Percentiles rank a stretch among this genome's conserved stretches.
Conservation (phyloP, 2,113 vertebrate species). For the Eonycteris spelaea region DNA sequence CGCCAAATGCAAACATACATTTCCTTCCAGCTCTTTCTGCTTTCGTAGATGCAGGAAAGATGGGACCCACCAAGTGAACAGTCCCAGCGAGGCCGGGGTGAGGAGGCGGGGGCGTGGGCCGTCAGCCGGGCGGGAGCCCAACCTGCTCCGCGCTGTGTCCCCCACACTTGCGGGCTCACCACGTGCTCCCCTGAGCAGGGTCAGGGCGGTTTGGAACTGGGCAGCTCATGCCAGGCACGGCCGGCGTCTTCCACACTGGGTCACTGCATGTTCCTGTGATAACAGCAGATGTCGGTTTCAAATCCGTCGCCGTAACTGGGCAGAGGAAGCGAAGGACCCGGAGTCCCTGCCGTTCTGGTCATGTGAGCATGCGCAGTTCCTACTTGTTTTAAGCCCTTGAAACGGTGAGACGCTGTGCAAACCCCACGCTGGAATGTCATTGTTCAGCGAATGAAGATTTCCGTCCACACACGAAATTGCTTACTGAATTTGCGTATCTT, state of each 20-base stretch:
- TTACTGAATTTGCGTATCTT: not conserved
- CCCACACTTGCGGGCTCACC: rapidly evolving
- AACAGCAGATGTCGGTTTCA: not conserved
- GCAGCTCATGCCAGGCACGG: too few relatives aligned
- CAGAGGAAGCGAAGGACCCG: not conserved
- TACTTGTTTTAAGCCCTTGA: not conserved
- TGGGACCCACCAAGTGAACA: not conserved
- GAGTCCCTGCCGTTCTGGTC: not conserved
- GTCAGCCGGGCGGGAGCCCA: not conserved
- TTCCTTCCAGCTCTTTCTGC: not conserved
- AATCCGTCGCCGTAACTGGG: not conserved
- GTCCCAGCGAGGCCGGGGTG: not conserved
- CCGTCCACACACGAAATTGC: not conserved
- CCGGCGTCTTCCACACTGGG: rapidly evolving
- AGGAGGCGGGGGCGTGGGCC: rapidly evolving
- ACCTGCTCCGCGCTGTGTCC: not conserved
- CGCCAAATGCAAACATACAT: not conserved
- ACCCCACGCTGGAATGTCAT: rapidly evolving
- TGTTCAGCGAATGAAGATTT: not conserved
- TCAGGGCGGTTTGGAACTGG: rapidly evolving
- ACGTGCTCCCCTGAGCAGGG: rapidly evolving
- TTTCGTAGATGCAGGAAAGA: not conserved
- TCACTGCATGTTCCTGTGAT: rapidly evolving
- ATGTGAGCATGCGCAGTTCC: not conserved
- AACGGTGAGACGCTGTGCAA: rapidly evolving